Evolutionary conservation across 2,113 vertebrate species (phyloP), one percentile per base, ranked within the genome.

Genomic region (Protobothrops flavoviridis): DNA sequence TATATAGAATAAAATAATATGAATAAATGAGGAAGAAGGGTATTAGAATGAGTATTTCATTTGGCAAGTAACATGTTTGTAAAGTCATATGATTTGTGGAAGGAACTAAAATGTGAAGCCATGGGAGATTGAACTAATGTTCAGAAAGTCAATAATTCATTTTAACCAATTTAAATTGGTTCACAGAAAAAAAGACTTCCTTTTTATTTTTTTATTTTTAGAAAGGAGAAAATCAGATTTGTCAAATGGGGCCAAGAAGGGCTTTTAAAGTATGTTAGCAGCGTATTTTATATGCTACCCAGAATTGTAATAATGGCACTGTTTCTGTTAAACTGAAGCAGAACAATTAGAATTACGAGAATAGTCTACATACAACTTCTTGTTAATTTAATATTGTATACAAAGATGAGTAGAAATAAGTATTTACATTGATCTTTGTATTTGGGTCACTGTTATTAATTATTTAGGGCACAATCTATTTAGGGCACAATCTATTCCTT

Each of bases 171-270:
- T 81, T 81, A 81, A 81, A 88, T 26, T 90, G 87, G 91, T 95
- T 96, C 93, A 43, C 89, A 93, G 86, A 85, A 93, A 89, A 89
- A 95, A 93, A 52, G 48, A 57, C 74, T 61, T 64, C 85, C 91
- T 89, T 56, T 94, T 95, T 94, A 94, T 93, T 20, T 93, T 95
- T 95, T 93, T 20, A 91, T 95, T 95, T 95, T 91, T 92, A 90
- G 39, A 90, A 50, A 92, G 53, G 17, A 86, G 88, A 91, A 87
- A 29, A 93, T 87, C n/a, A 3, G 5, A 69, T n/a, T 85, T 94
- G 92, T 92, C 94, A 94, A 69, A 69, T 33, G 64, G 4, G 29
- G 29, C 64, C 33, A 91, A 89, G 90, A 8, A 43, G 6, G 88
- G 33, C 85, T 86, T 91, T 15, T 93, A 29, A 43, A 88, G 45